Base-by-base conservation (phyloP, 2,113 vertebrate genomes). In the Menura novaehollandiae region DNA sequence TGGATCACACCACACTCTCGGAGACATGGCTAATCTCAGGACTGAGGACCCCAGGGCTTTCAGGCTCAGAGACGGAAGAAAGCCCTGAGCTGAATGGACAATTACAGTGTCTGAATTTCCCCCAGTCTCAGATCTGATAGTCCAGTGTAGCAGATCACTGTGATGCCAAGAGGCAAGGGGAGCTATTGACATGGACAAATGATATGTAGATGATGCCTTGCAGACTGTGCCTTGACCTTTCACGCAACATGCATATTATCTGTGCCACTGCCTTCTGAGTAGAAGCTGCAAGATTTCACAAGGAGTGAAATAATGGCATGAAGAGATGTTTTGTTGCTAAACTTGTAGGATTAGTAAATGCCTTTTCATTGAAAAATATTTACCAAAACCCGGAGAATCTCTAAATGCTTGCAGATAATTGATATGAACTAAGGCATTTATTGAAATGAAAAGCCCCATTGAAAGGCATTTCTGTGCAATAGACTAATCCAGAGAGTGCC, bases 91-190 rank as follows among this genome's bases (percentile, higher is more conserved):
- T 41, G 17, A 79, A 46, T 15, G 8, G 51, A 10, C 56, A 46
- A 33, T 62, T 11, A 41, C 1, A 3, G 13, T 56, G 10, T 6
- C 43, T 85, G 39, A 71, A 71, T 53, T 58, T 26, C 8, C 6
- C 11, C 2, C 16, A 21, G 18, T 51, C 53, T 76, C 62, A 63
- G 35, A 27, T n/a, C 37, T 58, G 14, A 33, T 41, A 71, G 19
- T 28, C 10, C 13, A 47, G n/a, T 24, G 10, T 1, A 47, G 12
- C 37, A 52, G 30, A 52, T 20, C 66, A 15, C 18, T 41, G 19
- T 3, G 3, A 63, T 1, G 0, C 13, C 13, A 32, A 30, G n/a
- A 41, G 15, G 4, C 10, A 59, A 41, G 5, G 3, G 2, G 6
- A 41, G 6, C 9, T 82, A 43, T 3, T 51, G 28, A 7, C 55